A percentile compares a stretch with the other conserved stretches of the same genome.
Conservation (phyloP, 2,888 invertebrate species). For the Zootermopsis nevadensis region DNA sequence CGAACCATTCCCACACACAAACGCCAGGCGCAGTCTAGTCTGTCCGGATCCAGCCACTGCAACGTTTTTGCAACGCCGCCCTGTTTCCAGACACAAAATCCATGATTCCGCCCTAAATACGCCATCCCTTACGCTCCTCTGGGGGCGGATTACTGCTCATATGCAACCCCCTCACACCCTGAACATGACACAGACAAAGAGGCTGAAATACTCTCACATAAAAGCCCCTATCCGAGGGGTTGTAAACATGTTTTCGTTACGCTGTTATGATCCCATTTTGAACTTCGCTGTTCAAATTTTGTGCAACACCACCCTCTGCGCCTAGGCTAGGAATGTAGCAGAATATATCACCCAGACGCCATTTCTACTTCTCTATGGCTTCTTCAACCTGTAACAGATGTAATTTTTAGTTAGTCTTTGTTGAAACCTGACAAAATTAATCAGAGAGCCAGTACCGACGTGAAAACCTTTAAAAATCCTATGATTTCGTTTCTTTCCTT, state of each 20-base stretch:
- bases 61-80: not conserved
- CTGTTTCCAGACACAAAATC: conserved; percentile 8
- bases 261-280: not conserved
- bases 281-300: not conserved
- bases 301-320: not conserved
- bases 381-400: not conserved
- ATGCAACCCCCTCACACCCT: not conserved
- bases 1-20: not conserved
- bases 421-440: not conserved
- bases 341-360: not conserved
- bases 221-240: not conserved
- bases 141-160: not conserved
- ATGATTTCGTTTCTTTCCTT: too few relatives aligned
- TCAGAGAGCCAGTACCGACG: not conserved
- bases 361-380: not conserved
- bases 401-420: not conserved
- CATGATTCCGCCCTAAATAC: conserved; percentile 16
- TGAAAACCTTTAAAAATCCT: not conserved
- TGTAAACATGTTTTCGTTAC: conserved; percentile 19
- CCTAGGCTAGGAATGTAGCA: not conserved
- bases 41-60: not conserved
- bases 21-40: not conserved
- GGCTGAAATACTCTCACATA: not conserved
- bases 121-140: not conserved
- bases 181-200: not conserved